Conservation (phyloP, 2,888 invertebrate genomes). For the Lepidocyrtinus sp. region DNA sequence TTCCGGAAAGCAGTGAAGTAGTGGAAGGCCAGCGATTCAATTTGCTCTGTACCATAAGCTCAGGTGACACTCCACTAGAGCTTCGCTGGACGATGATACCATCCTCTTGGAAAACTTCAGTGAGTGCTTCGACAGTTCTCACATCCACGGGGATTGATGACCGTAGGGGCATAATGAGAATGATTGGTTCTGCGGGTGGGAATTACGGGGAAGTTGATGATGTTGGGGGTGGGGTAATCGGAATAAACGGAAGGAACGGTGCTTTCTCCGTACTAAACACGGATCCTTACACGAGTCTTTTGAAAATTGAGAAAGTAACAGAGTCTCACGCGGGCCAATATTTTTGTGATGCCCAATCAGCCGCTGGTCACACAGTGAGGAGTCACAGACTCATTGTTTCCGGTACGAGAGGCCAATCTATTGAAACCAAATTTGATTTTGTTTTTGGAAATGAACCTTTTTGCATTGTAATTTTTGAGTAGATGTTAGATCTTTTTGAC, state of each 20-base stretch:
- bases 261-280: constrained; percentile 69
- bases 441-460: background rate
- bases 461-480: background rate
- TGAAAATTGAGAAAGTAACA: constrained; percentile 71
- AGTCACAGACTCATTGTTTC: constrained; percentile 67
- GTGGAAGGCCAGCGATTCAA: constrained; percentile 68
- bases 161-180: constrained; percentile 20
- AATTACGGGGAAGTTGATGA: background rate
- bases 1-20: constrained; percentile 64
- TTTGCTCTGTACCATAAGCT: constrained; percentile 67
- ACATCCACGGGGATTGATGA: background rate
- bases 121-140: constrained; percentile 12
- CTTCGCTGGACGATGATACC: constrained; percentile 65
- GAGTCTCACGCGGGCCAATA: constrained; percentile 70
- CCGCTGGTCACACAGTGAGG: constrained; percentile 64
- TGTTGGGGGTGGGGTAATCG: constrained; percentile 4
- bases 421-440: background rate
- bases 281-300: constrained; percentile 77
- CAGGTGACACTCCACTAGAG: constrained; percentile 64
- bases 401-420: constrained; percentile 61
- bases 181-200: constrained; percentile 36
- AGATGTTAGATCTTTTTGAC: background rate
- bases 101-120: constrained; percentile 34
- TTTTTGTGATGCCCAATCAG: constrained; percentile 65
- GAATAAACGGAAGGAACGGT: constrained; percentile 13